Percentiles rank a stretch among this genome's conserved stretches.
phyloP scores from a whole-genome alignment of 1,140 invertebrate species.

The Zaprionus inermis region DNA sequence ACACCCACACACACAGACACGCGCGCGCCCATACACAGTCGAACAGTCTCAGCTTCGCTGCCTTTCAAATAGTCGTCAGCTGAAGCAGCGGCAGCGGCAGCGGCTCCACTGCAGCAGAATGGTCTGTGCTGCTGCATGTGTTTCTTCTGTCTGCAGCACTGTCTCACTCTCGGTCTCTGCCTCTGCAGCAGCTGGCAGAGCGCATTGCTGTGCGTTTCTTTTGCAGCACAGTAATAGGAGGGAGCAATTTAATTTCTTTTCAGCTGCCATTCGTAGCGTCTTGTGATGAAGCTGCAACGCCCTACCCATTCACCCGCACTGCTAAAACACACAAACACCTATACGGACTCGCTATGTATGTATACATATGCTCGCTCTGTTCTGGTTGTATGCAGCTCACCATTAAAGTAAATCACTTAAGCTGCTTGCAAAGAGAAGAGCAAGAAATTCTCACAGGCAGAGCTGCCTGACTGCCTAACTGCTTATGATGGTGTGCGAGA shows the following conservation, averaged over 20 bases:
- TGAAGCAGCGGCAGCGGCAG: constrained; percentile 41
- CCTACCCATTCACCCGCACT: constrained; percentile 30
- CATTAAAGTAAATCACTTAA: constrained; percentile 75
- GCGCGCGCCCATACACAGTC: not conserved
- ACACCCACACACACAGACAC: constrained; percentile 8
- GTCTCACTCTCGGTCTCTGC: not conserved
- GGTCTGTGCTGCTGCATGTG: constrained; percentile 9
- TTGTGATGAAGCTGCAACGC: constrained; percentile 61
- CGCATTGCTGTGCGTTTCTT: constrained; percentile 41
- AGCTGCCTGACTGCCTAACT: constrained; percentile 8
- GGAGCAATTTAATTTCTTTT: constrained; percentile 75
- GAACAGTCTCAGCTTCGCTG: constrained; percentile 30
- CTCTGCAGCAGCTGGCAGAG: constrained; percentile 24
- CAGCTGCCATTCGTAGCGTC: constrained; percentile 69
- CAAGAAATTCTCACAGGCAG: constrained; percentile 45
- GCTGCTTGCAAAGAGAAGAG: constrained; percentile 64
- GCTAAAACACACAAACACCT: not conserved
- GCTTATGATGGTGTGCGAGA: constrained; percentile 23
- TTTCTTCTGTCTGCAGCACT: not conserved
- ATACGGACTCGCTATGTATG: too few relatives aligned
- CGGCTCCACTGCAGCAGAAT: constrained; percentile 16
- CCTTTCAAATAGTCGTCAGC: constrained; percentile 50
- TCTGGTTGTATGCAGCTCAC: constrained; percentile 22
- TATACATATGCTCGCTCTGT: not conserved
- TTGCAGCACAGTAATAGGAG: constrained; percentile 21